These are phyloP conservation scores for Asobara japonica DNA, from an alignment of 1,140 invertebrate genomes.

Conservation along the genomic window DNA sequence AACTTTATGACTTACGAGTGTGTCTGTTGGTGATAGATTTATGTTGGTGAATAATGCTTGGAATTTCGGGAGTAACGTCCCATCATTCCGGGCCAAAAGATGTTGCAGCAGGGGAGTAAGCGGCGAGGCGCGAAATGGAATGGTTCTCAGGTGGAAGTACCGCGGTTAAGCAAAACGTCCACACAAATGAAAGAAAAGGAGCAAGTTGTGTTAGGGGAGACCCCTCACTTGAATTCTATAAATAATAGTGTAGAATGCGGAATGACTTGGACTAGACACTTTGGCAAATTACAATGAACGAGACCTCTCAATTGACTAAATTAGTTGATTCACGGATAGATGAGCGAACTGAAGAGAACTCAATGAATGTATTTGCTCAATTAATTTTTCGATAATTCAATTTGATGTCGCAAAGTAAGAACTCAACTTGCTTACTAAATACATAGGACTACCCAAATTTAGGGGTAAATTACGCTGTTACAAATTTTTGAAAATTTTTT, in stretches of 20 bases:
- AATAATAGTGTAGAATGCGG: background rate
- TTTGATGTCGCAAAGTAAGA: too few relatives aligned
- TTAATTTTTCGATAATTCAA: too few relatives aligned
- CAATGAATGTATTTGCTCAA: too few relatives aligned
- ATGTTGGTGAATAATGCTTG: slow-evolving; percentile 6
- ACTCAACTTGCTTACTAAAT: too few relatives aligned
- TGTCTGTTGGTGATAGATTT: background rate
- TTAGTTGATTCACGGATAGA: background rate
- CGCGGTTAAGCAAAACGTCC: background rate
- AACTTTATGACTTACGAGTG: background rate
- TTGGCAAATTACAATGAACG: background rate
- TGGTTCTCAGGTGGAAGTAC: slow-evolving; percentile 24
- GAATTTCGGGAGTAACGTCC: slow-evolving; percentile 24
- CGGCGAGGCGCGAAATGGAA: slow-evolving; percentile 26
- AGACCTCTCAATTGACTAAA: background rate
- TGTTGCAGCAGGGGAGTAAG: slow-evolving; percentile 9
- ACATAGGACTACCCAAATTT: too few relatives aligned
- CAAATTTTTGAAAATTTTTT: too few relatives aligned
- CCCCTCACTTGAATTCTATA: background rate
- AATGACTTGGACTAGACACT: background rate
- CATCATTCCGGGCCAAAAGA: slow-evolving; percentile 7
- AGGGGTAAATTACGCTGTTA: too few relatives aligned
- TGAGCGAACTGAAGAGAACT: too few relatives aligned
- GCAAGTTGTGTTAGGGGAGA: background rate
- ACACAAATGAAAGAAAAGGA: background rate